Conservation (phyloP, 35 echinoderm and acorn worm species). For the Anneissia japonica region DNA sequence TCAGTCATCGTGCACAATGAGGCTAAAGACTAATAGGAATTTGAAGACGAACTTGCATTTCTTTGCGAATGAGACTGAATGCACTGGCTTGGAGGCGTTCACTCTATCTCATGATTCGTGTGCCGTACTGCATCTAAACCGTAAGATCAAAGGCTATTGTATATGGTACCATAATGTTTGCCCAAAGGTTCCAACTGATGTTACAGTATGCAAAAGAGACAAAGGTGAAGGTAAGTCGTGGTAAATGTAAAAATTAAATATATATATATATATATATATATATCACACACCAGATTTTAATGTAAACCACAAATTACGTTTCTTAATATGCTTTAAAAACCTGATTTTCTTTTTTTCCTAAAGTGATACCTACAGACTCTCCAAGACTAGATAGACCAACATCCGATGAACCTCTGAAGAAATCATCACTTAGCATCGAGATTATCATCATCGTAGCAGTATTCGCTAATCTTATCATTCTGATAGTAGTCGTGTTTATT, state of each 20-base stretch:
- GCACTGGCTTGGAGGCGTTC: background rate
- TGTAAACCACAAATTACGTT: no score
- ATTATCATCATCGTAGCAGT: background rate
- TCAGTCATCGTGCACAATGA: background rate
- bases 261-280: no score
- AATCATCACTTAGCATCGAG: background rate
- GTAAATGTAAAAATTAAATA: no score
- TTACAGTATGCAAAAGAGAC: background rate
- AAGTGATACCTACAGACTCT: background rate
- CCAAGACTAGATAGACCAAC: background rate
- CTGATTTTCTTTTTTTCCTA: background rate
- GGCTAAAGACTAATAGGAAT: background rate
- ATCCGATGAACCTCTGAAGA: background rate
- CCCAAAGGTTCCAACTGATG: background rate
- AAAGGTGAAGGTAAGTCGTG: background rate
- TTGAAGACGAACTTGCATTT: background rate
- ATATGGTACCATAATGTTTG: background rate
- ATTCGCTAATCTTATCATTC: background rate
- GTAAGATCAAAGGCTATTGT: background rate
- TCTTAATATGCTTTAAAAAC: no score
- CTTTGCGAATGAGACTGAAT: background rate
- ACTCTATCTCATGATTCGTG: background rate
- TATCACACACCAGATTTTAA: no score
- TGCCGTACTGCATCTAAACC: background rate
- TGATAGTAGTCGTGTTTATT: background rate